These are phyloP conservation scores for Pedionomus torquatus DNA, from an alignment of 2,113 vertebrate species.

Conservation along the genomic window DNA sequence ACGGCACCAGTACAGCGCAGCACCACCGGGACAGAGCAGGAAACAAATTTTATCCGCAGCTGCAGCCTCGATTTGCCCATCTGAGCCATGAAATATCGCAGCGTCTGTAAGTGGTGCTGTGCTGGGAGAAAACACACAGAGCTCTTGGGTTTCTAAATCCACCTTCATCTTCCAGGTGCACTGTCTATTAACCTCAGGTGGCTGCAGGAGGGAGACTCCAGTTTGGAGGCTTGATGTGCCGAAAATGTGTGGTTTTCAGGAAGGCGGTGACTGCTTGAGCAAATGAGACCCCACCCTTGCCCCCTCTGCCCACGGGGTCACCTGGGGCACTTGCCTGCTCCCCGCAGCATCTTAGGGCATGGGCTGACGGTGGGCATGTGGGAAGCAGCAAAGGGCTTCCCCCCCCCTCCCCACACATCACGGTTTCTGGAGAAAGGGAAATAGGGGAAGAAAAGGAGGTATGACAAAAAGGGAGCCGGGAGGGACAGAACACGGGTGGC, in stretches of 20 bases:
- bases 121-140: background rate
- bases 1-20: background rate
- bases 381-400: background rate
- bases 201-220: background rate
- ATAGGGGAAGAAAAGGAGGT: background rate
- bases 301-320: background rate
- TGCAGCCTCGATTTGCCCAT: background rate
- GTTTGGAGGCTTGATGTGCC: background rate
- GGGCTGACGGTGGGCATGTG: fast-evolving
- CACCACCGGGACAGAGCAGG: background rate
- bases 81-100: background rate
- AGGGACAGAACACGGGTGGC: background rate
- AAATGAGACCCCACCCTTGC: background rate
- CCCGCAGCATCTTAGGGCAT: fast-evolving
- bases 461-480: background rate
- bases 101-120: background rate
- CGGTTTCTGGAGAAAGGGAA: background rate
- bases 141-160: background rate
- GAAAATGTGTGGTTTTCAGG: background rate
- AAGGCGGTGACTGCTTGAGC: background rate
- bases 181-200: background rate
- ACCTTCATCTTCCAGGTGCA: background rate
- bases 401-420: background rate
- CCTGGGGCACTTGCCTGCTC: background rate
- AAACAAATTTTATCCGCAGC: background rate